These are phyloP conservation scores for Globodera rostochiensis DNA, from an alignment of 1,140 invertebrate species.

Conservation along the genomic window DNA sequence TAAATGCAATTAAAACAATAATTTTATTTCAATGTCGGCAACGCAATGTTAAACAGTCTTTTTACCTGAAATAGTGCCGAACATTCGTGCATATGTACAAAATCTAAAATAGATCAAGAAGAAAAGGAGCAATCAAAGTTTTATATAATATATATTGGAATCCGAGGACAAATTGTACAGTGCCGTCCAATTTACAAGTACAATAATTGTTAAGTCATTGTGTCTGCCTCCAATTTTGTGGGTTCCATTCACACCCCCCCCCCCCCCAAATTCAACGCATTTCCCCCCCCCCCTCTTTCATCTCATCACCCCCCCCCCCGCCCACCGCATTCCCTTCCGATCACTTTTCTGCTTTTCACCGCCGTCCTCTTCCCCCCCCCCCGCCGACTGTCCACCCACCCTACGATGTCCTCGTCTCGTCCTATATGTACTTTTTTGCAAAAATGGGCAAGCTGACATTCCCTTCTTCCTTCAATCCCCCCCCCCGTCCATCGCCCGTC, in stretches of 20 bases:
- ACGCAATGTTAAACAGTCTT: no score
- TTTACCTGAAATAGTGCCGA: no score
- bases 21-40: no score
- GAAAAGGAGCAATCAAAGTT: no score
- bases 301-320: no score
- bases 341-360: background rate
- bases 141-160: no score
- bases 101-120: no score
- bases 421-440: background rate
- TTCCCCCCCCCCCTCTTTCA: background rate
- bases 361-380: background rate
- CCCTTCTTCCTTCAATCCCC: background rate
- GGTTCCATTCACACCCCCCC: background rate
- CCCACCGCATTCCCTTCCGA: background rate
- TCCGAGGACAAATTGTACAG: no score
- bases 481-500: background rate
- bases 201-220: no score
- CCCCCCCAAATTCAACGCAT: background rate
- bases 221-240: background rate
- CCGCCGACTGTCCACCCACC: background rate
- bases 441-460: background rate
- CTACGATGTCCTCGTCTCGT: background rate
- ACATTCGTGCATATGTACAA: no score
- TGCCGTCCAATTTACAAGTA: no score
- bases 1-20: no score